phyloP scores from a whole-genome alignment of 2,113 vertebrate genomes.

The Ailuropoda melanoleuca region DNA sequence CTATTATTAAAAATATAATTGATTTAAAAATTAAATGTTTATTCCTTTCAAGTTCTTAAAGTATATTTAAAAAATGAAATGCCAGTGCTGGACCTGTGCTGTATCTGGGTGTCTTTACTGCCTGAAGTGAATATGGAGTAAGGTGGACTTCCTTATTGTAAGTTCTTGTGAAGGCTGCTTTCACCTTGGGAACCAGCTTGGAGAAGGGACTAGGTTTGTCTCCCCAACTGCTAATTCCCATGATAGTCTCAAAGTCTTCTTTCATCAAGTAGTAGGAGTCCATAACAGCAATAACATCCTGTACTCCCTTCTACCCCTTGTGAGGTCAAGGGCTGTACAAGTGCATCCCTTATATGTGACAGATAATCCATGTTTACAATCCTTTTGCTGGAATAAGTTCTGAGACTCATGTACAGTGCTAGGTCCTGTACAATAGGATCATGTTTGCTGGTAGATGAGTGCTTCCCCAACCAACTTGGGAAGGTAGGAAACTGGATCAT shows the following conservation, averaged over 20 bases:
- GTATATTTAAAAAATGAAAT: neutral
- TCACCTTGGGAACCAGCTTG: constrained; percentile 96
- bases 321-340: constrained; percentile 89
- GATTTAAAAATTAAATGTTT: neutral
- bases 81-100: constrained; percentile 59
- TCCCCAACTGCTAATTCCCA: constrained; percentile 94
- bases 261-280: constrained; percentile 93
- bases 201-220: constrained; percentile 92
- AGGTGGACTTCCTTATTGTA: constrained; percentile 95
- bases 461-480: constrained; percentile 95
- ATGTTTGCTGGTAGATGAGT: constrained; percentile 92
- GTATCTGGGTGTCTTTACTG: constrained; percentile 86
- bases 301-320: constrained; percentile 90
- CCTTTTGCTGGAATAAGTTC: constrained; percentile 91
- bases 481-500: constrained; percentile 96
- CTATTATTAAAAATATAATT: neutral
- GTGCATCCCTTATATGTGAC: constrained; percentile 86
- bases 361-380: constrained; percentile 95
- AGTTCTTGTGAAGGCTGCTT: constrained; percentile 94
- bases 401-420: constrained; percentile 93
- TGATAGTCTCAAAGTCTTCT: constrained; percentile 96
- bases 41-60: neutral
- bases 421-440: constrained; percentile 94
- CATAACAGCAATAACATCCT: constrained; percentile 89
- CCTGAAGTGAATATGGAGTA: constrained; percentile 92